Evolutionary conservation across 2,888 invertebrate genomes (phyloP).

Genomic region (Cenopis cana): DNA sequence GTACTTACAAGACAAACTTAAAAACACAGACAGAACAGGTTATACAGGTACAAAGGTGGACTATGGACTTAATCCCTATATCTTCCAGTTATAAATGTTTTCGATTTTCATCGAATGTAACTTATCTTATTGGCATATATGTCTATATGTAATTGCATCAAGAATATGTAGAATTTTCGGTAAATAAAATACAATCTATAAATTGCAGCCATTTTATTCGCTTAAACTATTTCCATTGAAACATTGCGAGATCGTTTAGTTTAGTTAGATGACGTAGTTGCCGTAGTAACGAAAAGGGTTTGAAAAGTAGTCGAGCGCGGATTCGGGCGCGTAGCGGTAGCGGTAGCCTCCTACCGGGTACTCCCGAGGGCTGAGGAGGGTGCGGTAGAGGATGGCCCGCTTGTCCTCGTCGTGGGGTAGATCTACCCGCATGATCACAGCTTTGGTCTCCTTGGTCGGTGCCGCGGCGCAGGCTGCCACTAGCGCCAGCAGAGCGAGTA

Average conservation of each 20-base stretch:
- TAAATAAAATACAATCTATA: not conserved
- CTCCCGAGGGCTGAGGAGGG: not conserved
- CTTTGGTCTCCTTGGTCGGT: not conserved
- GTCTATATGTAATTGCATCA: no score
- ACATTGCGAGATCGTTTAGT: not conserved
- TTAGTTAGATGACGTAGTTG: not conserved
- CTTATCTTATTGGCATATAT: no score
- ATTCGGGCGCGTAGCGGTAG: slow-evolving; percentile 12
- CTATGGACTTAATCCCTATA: no score
- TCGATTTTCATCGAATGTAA: no score
- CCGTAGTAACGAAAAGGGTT: slow-evolving; percentile 1
- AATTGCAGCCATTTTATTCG: slow-evolving; percentile 20
- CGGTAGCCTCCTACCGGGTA: not conserved
- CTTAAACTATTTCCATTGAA: not conserved
- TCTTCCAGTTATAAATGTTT: no score
- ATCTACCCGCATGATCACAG: not conserved
- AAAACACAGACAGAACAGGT: no score
- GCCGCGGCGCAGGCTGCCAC: slow-evolving; percentile 1
- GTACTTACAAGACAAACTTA: no score
- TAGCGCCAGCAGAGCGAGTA: not conserved
- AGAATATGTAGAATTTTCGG: no score
- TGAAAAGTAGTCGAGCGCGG: slow-evolving; percentile 7
- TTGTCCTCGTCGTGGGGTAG: not conserved
- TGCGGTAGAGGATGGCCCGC: not conserved
- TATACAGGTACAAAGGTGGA: no score